Percentiles rank a stretch among this genome's conserved stretches.
Conservation (phyloP, 2,888 invertebrate species). For the Myopa tessellatipennis region DNA sequence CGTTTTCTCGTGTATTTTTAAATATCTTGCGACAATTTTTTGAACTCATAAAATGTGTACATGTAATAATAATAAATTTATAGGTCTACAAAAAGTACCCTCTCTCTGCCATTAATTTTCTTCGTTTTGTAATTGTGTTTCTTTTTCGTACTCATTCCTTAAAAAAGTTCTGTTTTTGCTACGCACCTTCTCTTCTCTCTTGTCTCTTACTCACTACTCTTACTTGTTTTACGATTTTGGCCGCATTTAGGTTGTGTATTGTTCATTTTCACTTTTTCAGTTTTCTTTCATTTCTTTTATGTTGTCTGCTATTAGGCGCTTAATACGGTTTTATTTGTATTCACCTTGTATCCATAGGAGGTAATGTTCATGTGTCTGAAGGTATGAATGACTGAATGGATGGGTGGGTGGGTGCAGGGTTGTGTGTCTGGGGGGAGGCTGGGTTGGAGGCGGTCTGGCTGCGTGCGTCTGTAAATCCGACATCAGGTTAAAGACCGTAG, state of each 20-base stretch:
- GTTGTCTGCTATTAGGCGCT: slow-evolving; percentile 22
- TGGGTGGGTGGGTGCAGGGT: too few relatives aligned
- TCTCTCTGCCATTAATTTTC: not conserved
- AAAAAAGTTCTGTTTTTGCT: too few relatives aligned
- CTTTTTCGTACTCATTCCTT: too few relatives aligned
- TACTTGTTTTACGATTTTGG: not conserved
- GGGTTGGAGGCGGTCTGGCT: too few relatives aligned
- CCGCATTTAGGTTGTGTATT: not conserved
- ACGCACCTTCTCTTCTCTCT: too few relatives aligned
- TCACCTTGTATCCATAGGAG: too few relatives aligned
- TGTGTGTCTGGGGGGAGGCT: too few relatives aligned
- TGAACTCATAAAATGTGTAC: not conserved
- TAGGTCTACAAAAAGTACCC: not conserved
- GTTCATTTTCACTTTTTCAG: not conserved
- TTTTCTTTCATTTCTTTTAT: not conserved
- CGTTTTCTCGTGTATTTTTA: slow-evolving; percentile 23
- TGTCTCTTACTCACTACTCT: not conserved
- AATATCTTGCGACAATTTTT: slow-evolving; percentile 20
- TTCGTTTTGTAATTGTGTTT: too few relatives aligned
- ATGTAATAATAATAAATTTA: not conserved
- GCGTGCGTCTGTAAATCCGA: too few relatives aligned
- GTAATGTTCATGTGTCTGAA: not conserved
- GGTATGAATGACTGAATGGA: not conserved
- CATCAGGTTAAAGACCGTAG: too few relatives aligned
- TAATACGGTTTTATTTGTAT: not conserved